A percentile compares a stretch with the other conserved stretches of the same genome.
Evolutionary conservation across 2,113 vertebrate species (phyloP).

Genomic region (Prinia subflava): DNA sequence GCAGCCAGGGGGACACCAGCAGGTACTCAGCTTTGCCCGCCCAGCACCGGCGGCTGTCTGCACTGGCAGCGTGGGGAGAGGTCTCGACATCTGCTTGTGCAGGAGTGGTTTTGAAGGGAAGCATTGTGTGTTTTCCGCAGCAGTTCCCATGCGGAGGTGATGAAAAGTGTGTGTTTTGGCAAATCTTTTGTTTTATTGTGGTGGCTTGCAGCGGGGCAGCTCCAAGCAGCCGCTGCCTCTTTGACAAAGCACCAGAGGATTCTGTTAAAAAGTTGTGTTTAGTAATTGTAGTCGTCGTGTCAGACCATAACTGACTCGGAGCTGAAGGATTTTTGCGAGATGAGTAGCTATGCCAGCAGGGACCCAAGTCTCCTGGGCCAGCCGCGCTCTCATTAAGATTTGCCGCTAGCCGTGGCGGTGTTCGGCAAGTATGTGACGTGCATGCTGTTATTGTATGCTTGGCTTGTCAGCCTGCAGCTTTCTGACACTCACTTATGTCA

Average conservation of each 20-base stretch:
- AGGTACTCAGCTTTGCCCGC: background rate
- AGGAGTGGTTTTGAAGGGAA: constrained; percentile 41
- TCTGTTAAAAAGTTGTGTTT: constrained; percentile 88
- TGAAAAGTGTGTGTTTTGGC: constrained; percentile 77
- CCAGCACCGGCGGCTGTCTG: background rate
- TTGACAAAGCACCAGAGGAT: constrained; percentile 89
- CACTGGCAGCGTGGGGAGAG: background rate
- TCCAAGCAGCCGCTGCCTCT: constrained; percentile 72
- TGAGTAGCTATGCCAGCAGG: constrained; percentile 87
- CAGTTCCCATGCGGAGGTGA: constrained; percentile 58
- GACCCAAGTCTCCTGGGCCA: constrained; percentile 87
- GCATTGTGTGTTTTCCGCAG: constrained; percentile 30
- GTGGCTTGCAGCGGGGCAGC: constrained; percentile 73
- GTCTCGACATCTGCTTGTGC: constrained; percentile 38
- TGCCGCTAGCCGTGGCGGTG: constrained; percentile 88
- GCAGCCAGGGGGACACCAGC: background rate
- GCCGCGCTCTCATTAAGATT: constrained; percentile 89
- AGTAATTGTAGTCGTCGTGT: constrained; percentile 87
- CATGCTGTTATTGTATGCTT: constrained; percentile 91
- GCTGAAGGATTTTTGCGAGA: constrained; percentile 88
- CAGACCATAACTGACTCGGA: constrained; percentile 85
- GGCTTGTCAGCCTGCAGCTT: constrained; percentile 90
- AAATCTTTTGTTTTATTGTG: constrained; percentile 80
- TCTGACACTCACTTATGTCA: constrained; percentile 90
- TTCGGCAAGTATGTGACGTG: constrained; percentile 89